phyloP scores from a whole-genome alignment of 2,797 vertebrate species.

The Dermochelys coriacea region DNA sequence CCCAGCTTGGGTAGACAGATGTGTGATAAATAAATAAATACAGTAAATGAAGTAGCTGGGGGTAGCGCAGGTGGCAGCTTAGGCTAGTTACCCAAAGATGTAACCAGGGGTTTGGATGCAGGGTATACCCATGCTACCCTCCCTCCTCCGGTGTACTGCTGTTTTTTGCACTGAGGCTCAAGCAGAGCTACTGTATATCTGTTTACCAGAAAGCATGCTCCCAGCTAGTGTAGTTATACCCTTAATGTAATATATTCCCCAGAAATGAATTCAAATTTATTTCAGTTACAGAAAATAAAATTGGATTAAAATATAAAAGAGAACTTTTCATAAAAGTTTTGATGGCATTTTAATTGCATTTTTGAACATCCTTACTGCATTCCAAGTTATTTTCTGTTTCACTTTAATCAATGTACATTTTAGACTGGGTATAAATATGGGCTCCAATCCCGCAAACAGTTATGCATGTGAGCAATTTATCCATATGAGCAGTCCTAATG shows the following conservation, averaged over 20 bases:
- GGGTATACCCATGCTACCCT: too few species aligned
- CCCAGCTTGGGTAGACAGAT: too few species aligned
- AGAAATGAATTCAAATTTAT: background rate
- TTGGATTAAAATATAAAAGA: background rate
- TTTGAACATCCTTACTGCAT: background rate
- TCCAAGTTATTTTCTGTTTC: background rate
- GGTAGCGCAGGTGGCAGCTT: too few species aligned
- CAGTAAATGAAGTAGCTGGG: too few species aligned
- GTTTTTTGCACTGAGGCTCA: too few species aligned
- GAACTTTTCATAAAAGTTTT: background rate
- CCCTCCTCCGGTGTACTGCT: too few species aligned
- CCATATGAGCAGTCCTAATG: background rate
- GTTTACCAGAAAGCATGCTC: too few species aligned
- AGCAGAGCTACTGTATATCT: too few species aligned
- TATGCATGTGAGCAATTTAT: background rate
- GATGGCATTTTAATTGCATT: background rate
- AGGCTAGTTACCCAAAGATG: too few species aligned
- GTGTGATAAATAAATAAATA: too few species aligned
- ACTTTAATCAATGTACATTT: background rate
- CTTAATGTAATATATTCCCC: background rate
- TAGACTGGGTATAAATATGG: background rate
- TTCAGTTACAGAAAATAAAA: background rate
- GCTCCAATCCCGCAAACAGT: background rate
- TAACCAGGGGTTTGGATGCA: too few species aligned
- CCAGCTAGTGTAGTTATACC: background rate